Base-by-base conservation (phyloP, 2,113 vertebrate genomes). In the Glaucomys volans region DNA sequence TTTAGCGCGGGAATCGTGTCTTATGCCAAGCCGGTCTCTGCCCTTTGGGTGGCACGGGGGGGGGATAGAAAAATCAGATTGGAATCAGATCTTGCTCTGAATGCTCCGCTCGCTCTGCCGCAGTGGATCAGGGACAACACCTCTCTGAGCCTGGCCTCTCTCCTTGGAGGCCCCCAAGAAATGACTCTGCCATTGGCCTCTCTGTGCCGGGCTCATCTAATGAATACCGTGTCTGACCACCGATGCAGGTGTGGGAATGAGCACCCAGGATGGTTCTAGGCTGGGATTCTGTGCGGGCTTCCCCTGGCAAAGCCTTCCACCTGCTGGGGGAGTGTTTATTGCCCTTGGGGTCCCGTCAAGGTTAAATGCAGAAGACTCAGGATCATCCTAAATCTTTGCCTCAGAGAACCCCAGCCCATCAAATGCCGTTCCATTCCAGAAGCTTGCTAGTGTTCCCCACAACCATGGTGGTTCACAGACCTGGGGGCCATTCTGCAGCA, bases 291-390 rank as follows among this genome's bases (percentile, higher is more conserved):
- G 1, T 26, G 0, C 14, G 80, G 57, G 40, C n/a, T 66, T 5
- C 40, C 35, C 1, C 14, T 18, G 16, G 80, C 76, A 1, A 22
- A 74, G 54, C 32, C 50, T 40, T 47, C 50, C 18, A 26, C 74
- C 69, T 0, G 91, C 26, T 47, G 6, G 0, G 40, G 20, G 76
- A 82, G 30, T 83, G 77, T 89, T 92, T 83, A 62, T 44, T 67
- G 62, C 54, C 71, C 72, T 93, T 79, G 93, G 91, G 67, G 66
- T 79, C 71, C 54, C 92, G 85, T 77, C 82, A 71, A 85, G 79
- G 91, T 85, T 86, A 94, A 95, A 35, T 64, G 54, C 32, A 83
- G 67, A 91, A 79, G 50, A 74, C 24, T 42, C 54, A 71, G 16
- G 24, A 42, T 11, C 32, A 44, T 50, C 32, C 32, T 54, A 81